A percentile compares a stretch with the other conserved stretches of the same genome.
Conservation (phyloP, 2,888 invertebrate genomes). For the Fissipunctia ypsillon region DNA sequence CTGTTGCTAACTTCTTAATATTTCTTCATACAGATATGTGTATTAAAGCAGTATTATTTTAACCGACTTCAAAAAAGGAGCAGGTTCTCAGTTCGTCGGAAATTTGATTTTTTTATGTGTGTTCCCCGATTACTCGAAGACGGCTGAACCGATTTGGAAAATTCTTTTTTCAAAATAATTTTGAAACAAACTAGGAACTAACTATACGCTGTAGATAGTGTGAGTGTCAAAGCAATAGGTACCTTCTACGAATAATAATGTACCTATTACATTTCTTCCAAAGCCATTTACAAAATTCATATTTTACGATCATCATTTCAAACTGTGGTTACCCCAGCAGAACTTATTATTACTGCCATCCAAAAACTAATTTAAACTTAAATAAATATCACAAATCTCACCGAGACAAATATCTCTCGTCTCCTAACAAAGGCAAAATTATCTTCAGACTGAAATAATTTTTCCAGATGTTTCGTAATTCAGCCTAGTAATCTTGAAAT, state of each 20-base stretch:
- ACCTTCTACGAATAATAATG: neutral
- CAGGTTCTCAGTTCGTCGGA: too few species aligned
- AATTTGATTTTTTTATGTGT: too few species aligned
- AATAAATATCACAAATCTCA: slow-evolving; percentile 42
- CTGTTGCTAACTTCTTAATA: neutral
- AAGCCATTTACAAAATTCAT: slow-evolving; percentile 18
- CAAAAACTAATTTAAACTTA: slow-evolving; percentile 40
- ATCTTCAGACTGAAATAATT: slow-evolving; percentile 23
- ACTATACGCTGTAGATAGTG: neutral
- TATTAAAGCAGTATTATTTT: neutral
- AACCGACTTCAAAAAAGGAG: too few species aligned
- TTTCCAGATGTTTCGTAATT: slow-evolving; percentile 44
- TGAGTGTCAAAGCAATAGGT: neutral
- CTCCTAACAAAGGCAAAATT: slow-evolving; percentile 25
- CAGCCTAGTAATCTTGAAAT: slow-evolving; percentile 50
- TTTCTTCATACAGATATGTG: too few species aligned
- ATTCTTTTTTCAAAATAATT: too few species aligned
- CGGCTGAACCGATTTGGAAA: too few species aligned
- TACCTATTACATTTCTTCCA: neutral
- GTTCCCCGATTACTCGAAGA: too few species aligned
- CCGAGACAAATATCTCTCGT: slow-evolving; percentile 28
- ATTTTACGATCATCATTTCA: slow-evolving; percentile 13
- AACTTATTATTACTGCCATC: slow-evolving; percentile 24
- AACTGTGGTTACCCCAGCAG: neutral
- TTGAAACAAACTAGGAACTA: too few species aligned